phyloP scores from a whole-genome alignment of 2,888 invertebrate genomes.

The Cryptophagus acutangulus region DNA sequence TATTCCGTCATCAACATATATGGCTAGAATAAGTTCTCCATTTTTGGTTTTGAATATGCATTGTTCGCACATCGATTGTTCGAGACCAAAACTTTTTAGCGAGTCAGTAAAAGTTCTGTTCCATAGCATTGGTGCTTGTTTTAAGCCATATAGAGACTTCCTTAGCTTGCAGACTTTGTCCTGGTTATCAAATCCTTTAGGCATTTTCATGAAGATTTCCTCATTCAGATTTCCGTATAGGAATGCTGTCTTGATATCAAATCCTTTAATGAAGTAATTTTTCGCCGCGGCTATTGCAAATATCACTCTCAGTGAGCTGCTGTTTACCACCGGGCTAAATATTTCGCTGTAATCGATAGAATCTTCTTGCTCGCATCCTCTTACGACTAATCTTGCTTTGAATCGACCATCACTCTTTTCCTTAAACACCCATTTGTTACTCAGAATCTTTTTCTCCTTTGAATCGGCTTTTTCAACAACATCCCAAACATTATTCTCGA shows the following conservation, averaged over 20 bases:
- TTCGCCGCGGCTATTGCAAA: constrained; percentile 1
- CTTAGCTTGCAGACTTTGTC: constrained; percentile 14
- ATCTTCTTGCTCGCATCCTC: constrained; percentile 7
- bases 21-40: constrained; percentile 1
- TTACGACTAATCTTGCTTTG: constrained; percentile 7
- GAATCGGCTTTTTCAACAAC: no score
- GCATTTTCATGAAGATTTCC: constrained; percentile 6
- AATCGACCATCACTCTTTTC: constrained; percentile 5
- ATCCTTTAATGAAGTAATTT: constrained; percentile 1
- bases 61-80: constrained; percentile 6
- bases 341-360: constrained; percentile 7
- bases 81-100: constrained; percentile 4
- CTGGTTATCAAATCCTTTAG: background rate
- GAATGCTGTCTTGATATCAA: constrained; percentile 7
- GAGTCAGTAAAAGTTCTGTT: constrained; percentile 12
- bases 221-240: constrained; percentile 2
- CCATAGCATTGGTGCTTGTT: constrained; percentile 17
- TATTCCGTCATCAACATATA: constrained; percentile 8
- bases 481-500: no score
- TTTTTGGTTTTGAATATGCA: background rate
- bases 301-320: constrained; percentile 1
- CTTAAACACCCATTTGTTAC: constrained; percentile 7
- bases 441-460: no score
- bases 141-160: constrained; percentile 17
- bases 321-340: constrained; percentile 8